Evolutionary conservation across 2,888 invertebrate species (phyloP), one percentile per base, ranked within the genome.

Genomic region (Physocephala rufipes): DNA sequence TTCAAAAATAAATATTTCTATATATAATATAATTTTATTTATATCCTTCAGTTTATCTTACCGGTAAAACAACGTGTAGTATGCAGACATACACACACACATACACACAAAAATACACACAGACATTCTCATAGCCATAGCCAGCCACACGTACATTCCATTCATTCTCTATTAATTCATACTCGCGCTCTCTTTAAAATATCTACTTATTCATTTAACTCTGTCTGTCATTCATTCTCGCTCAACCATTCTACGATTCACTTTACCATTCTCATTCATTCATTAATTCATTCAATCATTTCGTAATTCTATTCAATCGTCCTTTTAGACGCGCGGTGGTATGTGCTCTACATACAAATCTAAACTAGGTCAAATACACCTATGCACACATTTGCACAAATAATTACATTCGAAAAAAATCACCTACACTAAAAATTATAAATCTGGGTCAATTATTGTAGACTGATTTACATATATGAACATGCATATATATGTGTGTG

Each of bases 361-460:
- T 9, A 36, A 7, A 36, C 36, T 4, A 36, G 36, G 36, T 7
- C 36, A 36, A 36, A 36, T 36, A 36, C 36, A 36, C 36, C 9
- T 30, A 62, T 47, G 67, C 55, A 67, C 9, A 71, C 61, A 43
- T 55, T 21, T 26, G 16, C 2, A 49, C 47, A n/a, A 26, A 62
- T 45, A 67, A 64, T 45, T 51, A 58, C 5, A 43, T 67, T 43
- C 53, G 9, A 15, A 21, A 21, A 55, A 55, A 21, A 16, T 24
- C 53, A 43, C 30, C 30, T 24, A 63, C 63, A 63, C 26, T 24
- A 47, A n/a, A 47, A 19, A 45, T 28, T 58, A 75, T 72, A 82
- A 82, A 83, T 82, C 82, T 83, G 82, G 82, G 82, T 83, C 82
- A 83, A 81, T 81, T 82, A 81, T 81, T 80, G 82, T 79, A 79